Conservation (phyloP, 2,888 invertebrate species). For the Cerastis leucographa region DNA sequence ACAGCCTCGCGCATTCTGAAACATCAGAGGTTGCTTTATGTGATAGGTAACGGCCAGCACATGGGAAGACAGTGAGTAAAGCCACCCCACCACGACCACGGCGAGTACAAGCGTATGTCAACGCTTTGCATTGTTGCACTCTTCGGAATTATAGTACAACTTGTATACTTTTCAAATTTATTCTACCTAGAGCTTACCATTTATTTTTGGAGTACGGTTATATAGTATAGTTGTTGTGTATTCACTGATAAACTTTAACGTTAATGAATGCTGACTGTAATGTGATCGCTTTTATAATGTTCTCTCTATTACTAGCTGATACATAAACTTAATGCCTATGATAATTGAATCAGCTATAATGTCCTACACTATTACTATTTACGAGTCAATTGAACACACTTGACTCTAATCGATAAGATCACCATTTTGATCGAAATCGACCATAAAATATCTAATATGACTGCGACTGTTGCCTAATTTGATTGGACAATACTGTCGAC, state of each 20-base stretch:
- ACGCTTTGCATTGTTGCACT: neutral
- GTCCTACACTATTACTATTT: slow-evolving; percentile 5
- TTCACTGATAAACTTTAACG: neutral
- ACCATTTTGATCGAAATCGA: slow-evolving; percentile 15
- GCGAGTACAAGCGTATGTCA: too few species aligned
- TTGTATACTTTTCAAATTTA: neutral
- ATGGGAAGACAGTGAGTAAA: too few species aligned
- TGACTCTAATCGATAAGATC: slow-evolving; percentile 7
- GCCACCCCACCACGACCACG: neutral
- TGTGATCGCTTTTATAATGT: neutral
- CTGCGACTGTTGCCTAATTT: slow-evolving; percentile 7
- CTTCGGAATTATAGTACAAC: neutral
- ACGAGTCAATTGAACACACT: slow-evolving; percentile 15
- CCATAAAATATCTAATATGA: slow-evolving; percentile 9
- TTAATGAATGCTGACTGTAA: neutral
- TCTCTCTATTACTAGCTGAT: neutral
- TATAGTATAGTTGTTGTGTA: neutral
- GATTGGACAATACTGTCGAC: slow-evolving; percentile 22
- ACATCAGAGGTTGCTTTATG: neutral
- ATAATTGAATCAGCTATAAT: slow-evolving; percentile 6
- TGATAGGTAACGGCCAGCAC: too few species aligned
- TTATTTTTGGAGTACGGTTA: neutral
- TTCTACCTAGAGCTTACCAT: neutral
- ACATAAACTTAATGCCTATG: neutral
- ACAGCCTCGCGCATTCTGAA: neutral